phyloP scores from a whole-genome alignment of 2,888 invertebrate species.

The Drosophila pegasa region DNA sequence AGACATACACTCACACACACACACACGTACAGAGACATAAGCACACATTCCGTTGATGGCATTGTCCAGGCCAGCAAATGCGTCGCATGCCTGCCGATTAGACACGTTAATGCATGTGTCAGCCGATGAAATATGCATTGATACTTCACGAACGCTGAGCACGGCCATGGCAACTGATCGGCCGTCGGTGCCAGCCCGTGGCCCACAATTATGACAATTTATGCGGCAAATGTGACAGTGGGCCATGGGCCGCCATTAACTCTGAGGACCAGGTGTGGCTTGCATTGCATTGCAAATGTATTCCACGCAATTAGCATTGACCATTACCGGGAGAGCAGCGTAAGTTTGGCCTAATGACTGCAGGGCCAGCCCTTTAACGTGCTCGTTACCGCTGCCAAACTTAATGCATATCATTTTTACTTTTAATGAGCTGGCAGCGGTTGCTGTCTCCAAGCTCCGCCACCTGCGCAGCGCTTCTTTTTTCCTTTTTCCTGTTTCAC shows the following conservation, averaged over 20 bases:
- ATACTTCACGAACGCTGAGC: conserved; percentile 38
- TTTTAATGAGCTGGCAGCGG: conserved; percentile 73
- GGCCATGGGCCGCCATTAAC: conserved; percentile 4
- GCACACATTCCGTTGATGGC: neutral
- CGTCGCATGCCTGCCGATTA: conserved; percentile 58
- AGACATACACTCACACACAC: neutral
- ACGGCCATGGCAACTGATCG: conserved; percentile 26
- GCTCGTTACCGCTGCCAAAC: conserved; percentile 61
- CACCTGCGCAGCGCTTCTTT: neutral
- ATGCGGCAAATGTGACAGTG: conserved; percentile 53
- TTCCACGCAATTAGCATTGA: conserved; percentile 78
- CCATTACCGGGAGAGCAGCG: conserved; percentile 50
- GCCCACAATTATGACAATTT: conserved; percentile 73
- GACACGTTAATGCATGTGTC: conserved; percentile 79
- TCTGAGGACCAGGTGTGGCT: conserved; percentile 8
- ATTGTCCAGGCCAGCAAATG: conserved; percentile 34
- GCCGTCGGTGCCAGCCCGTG: conserved; percentile 16
- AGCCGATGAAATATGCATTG: conserved; percentile 78
- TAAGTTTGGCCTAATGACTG: conserved; percentile 70
- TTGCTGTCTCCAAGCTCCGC: conserved; percentile 19
- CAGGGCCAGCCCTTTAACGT: conserved; percentile 59
- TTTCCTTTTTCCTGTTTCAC: conserved; percentile 19
- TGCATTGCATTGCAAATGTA: conserved; percentile 60
- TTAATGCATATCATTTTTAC: conserved; percentile 78
- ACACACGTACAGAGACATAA: neutral